These are phyloP conservation scores for Diachrysia chrysitis DNA, from an alignment of 2,888 invertebrate genomes.

Conservation along the genomic window DNA sequence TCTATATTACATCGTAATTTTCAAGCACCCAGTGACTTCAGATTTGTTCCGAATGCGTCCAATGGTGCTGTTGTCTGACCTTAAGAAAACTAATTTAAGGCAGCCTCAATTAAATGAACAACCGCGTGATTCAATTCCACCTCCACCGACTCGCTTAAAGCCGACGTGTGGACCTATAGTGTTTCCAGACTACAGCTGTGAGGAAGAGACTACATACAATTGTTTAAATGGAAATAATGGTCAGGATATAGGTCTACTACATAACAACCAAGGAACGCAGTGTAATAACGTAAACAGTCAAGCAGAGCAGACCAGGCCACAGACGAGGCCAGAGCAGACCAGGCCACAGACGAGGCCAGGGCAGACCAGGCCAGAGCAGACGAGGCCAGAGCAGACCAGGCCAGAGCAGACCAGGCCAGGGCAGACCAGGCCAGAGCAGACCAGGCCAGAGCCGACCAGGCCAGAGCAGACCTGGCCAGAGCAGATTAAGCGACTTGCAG, in stretches of 20 bases:
- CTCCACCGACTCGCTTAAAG: background rate
- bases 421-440: no score
- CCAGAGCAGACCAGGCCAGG: background rate
- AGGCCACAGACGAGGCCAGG: no score
- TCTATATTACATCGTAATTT: background rate
- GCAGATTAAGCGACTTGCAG: background rate
- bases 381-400: background rate
- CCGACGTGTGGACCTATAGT: slow-evolving; percentile 14
- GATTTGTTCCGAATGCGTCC: background rate
- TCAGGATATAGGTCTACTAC: background rate
- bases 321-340: no score
- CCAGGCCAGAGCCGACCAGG: background rate
- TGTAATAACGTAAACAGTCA: background rate
- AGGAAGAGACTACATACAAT: slow-evolving; percentile 12
- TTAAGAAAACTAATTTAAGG: background rate
- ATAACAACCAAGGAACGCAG: background rate
- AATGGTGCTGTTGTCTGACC: background rate
- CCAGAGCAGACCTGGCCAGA: background rate
- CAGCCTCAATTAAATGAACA: background rate
- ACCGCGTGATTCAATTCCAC: background rate
- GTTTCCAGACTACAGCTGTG: slow-evolving; percentile 22
- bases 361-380: background rate
- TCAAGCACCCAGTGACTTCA: background rate
- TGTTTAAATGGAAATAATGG: background rate
- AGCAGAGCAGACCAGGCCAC: background rate